Base-by-base conservation (phyloP, 1,140 invertebrate genomes). In the Dendrolimus punctatus region DNA sequence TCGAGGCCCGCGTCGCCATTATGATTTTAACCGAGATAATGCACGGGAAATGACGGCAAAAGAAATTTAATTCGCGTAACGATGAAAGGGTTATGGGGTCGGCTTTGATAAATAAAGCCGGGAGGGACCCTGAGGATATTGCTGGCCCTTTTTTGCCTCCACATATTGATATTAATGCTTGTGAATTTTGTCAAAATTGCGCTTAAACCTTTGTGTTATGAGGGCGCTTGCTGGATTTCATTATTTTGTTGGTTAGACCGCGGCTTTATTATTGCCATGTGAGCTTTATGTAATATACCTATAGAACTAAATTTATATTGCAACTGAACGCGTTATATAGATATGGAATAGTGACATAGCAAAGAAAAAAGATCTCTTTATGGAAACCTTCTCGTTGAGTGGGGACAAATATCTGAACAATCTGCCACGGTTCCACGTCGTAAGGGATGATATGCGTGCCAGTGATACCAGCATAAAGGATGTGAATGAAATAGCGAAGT, bases 31-130 rank as follows among this genome's bases (percentile, higher is more conserved):
- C 78, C 79, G 69, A 76, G 80, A 84, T 84, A 85, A 85, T 84
- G 75, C 68, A 84, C 80, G 80, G 82, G 82, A 85, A 85, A 85
- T 85, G 82, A 85, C 80, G 76, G 76, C 68, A 83, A 85, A 85
- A 84, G 82, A 85, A 85, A 83, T 85, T 84, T 84, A 84, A 85
- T 82, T 85, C 79, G 75, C 80, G 75, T 77, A 82, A 76, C 81
- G 72, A 77, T 76, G 79, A 85, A 85, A 85, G 82, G 82, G 82
- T 83, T 85, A 78, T 58, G 78, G 77, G 77, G 76, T 73, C 75
- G 71, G 72, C 76, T 72, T 75, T 75, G 71, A 79, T 80, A 80
- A 79, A 80, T 77, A 80, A 79, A 77, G 68, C 70, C 62, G 67
- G 62, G 67, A 71, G 73, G 64, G 73, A 75, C 80, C 74, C 66